Conservation (phyloP, 2,888 invertebrate genomes). For the Pocota personata region DNA sequence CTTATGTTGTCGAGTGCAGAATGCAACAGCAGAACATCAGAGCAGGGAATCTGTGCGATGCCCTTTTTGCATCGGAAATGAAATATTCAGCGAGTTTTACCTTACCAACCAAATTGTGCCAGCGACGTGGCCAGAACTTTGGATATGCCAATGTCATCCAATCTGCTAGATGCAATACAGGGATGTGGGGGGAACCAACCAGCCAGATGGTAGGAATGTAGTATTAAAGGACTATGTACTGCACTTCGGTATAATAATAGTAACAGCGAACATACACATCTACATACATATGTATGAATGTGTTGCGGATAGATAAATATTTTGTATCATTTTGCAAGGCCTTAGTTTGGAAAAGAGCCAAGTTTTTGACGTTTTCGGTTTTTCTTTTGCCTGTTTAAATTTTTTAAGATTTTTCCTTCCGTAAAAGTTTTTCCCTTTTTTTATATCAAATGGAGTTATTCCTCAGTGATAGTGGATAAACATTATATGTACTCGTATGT, state of each 20-base stretch:
- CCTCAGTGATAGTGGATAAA: slow-evolving; percentile 21
- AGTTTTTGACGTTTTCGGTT: slow-evolving; percentile 39
- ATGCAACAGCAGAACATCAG: slow-evolving; percentile 15
- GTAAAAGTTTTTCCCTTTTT: slow-evolving; percentile 20
- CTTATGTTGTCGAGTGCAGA: background rate
- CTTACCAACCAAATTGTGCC: slow-evolving; percentile 52
- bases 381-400: slow-evolving; percentile 3
- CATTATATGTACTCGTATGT: too few relatives aligned
- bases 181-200: background rate
- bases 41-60: slow-evolving; percentile 33
- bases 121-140: slow-evolving; percentile 54
- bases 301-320: slow-evolving; percentile 52
- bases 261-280: slow-evolving; percentile 26
- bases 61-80: slow-evolving; percentile 55
- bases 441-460: slow-evolving; percentile 13
- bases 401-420: slow-evolving; percentile 16
- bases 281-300: slow-evolving; percentile 5
- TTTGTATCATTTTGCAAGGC: slow-evolving; percentile 50
- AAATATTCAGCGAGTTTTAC: slow-evolving; percentile 62
- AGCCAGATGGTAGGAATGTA: slow-evolving; percentile 23
- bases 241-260: slow-evolving; percentile 40
- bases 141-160: slow-evolving; percentile 67
- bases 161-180: slow-evolving; percentile 53
- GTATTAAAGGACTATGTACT: slow-evolving; percentile 17
- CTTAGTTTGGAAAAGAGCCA: slow-evolving; percentile 49